Base-by-base conservation (phyloP, 30 jellyfish, hydroid and myxozoan species). In the Clytia hemisphaerica region DNA sequence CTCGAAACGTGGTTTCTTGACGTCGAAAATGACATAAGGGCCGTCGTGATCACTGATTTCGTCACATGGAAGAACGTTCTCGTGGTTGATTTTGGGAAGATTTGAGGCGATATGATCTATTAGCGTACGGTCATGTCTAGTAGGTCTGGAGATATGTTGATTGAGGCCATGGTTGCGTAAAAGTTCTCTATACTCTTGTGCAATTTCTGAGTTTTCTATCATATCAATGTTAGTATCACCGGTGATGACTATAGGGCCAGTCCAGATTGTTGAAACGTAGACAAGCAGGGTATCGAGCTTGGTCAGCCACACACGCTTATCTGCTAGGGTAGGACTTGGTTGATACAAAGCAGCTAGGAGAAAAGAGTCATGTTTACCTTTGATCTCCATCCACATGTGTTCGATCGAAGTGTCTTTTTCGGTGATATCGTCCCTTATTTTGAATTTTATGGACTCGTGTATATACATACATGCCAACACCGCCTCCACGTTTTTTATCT, bases 281-380 rank as follows among this genome's bases (percentile, higher is more conserved):
- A 9, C 64, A n/a, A 59, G 73, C 16, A 33, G 14, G 25, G 6
- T 14, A 27, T 59, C 73, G 7, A 22, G 12, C 7, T 59, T 59
- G 22, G 14, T 50, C 14, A 50, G 65, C 65, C 65, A 50, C 6
- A 9, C 65, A 50, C 10, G 14, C 22, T 50, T 50, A 21, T 21
- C 22, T 7, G 22, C 65, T 9, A 9, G 28, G 27, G 14, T 28
- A 21, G 22, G 10, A 28, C 22, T 50, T 28, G 65, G 65, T 21
- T 78, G 93, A 48, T 79, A 79, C 66, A 79, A 15, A 26, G 73
- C 77, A 27, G 72, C 84, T 27, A 72, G 45, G 45, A 72, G 84
- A 29, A 72, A 45, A 37, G 57, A 28, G 35, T 81, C 58, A 58
- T 72, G 71, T 72, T 72, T 58, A 32, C 84, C 84, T 36, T 72